phyloP scores from a whole-genome alignment of 2,113 vertebrate species.

The Nanorana parkeri region DNA sequence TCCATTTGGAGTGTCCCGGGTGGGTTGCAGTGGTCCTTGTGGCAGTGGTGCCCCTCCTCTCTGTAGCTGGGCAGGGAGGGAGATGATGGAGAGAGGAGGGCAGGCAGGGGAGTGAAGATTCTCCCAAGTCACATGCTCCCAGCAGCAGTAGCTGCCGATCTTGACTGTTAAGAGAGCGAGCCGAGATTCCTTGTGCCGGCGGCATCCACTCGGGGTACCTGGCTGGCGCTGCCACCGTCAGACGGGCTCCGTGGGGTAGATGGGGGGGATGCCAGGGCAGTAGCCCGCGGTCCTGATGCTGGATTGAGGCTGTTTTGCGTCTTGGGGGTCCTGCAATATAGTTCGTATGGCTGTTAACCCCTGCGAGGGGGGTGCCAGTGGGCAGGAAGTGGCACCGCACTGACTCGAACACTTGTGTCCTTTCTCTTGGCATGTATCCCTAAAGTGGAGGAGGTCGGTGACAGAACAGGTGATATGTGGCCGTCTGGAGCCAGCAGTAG shows the following conservation, averaged over 20 bases:
- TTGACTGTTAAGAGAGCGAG: conserved; percentile 22
- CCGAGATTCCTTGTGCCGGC: neutral
- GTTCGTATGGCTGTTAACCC: conserved; percentile 61
- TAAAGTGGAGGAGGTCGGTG: neutral
- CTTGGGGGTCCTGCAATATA: neutral
- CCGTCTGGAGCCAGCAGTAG: conserved; percentile 84
- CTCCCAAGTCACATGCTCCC: conserved; percentile 43
- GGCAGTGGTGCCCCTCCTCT: conserved; percentile 27
- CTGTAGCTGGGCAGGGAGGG: conserved; percentile 51
- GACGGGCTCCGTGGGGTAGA: too few relatives aligned
- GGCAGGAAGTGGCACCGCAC: conserved; percentile 55
- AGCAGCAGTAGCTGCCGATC: conserved; percentile 17
- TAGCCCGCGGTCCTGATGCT: too few relatives aligned
- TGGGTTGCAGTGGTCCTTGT: too few relatives aligned
- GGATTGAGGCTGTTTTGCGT: too few relatives aligned
- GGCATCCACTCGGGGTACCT: neutral
- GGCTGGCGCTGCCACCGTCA: neutral
- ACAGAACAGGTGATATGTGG: conserved; percentile 78
- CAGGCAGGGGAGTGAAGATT: conserved; percentile 24
- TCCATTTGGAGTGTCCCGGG: neutral
- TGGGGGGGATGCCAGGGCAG: neutral
- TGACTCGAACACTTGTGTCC: neutral
- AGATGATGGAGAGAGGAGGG: conserved; percentile 20
- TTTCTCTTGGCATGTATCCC: conserved; percentile 18
- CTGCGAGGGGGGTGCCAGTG: conserved; percentile 45